Conservation (phyloP, 1,140 invertebrate species). For the Holotrichia oblita region DNA sequence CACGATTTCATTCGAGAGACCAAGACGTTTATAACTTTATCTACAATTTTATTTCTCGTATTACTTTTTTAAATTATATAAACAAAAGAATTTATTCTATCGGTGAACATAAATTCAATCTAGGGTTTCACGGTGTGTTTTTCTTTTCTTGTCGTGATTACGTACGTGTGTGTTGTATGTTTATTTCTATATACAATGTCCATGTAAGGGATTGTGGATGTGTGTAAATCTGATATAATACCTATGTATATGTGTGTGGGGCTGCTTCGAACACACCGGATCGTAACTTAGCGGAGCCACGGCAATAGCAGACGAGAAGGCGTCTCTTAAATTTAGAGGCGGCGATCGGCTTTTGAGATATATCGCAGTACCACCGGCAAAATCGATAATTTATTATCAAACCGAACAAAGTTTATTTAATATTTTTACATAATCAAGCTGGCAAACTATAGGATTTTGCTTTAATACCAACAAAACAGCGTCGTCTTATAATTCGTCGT, state of each 20-base stretch:
- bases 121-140: slow-evolving; percentile 25
- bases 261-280: slow-evolving; percentile 9
- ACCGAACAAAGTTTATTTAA: slow-evolving; percentile 17
- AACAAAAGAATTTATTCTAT: slow-evolving; percentile 36
- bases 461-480: not conserved
- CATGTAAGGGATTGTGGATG: not conserved
- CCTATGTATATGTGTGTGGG: slow-evolving; percentile 1
- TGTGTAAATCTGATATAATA: not conserved
- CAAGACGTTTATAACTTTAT: slow-evolving; percentile 28
- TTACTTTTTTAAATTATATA: slow-evolving; percentile 36
- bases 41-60: slow-evolving; percentile 26
- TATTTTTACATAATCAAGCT: slow-evolving; percentile 46
- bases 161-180: slow-evolving; percentile 1
- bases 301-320: slow-evolving; percentile 35
- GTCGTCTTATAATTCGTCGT: too few relatives aligned
- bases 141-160: not conserved
- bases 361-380: slow-evolving; percentile 44
- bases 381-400: slow-evolving; percentile 47
- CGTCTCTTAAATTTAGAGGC: slow-evolving; percentile 48
- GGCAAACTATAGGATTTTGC: not conserved
- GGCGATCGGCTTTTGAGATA: slow-evolving; percentile 48
- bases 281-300: slow-evolving; percentile 11
- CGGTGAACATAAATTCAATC: slow-evolving; percentile 25
- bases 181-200: not conserved
- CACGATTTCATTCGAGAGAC: not conserved